Percentiles rank a stretch among this genome's conserved stretches.
phyloP scores from a whole-genome alignment of 2,113 vertebrate genomes.

The Pantherophis guttatus region DNA sequence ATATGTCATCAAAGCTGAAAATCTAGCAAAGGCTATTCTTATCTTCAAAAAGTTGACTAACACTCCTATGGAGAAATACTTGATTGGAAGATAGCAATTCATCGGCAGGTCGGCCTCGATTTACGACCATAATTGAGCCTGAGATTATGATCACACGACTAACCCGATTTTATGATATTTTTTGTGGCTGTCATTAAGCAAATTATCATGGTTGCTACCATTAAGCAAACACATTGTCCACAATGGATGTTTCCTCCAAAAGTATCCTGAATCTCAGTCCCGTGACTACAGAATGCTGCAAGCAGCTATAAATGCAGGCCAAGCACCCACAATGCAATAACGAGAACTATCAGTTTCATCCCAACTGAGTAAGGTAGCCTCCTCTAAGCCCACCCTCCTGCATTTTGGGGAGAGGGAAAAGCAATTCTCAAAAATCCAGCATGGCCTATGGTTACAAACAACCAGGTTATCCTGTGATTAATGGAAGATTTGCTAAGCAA shows the following conservation, averaged over 20 bases:
- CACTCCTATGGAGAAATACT: not conserved
- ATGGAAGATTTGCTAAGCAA: not conserved
- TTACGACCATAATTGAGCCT: too few species aligned
- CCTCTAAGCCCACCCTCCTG: not conserved
- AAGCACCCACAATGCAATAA: too few species aligned
- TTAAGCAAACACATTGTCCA: too few species aligned
- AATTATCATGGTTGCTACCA: too few species aligned
- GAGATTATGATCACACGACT: too few species aligned
- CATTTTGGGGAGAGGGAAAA: not conserved
- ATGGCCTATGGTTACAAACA: not conserved
- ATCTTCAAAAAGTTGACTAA: not conserved
- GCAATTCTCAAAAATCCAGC: not conserved
- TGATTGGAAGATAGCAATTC: not conserved
- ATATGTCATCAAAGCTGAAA: not conserved
- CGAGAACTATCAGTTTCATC: not conserved
- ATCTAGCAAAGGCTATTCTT: not conserved
- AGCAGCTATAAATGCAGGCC: too few species aligned
- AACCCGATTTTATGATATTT: too few species aligned
- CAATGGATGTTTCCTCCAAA: too few species aligned
- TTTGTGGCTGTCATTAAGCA: too few species aligned
- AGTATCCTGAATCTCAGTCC: too few species aligned
- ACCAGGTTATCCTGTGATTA: not conserved
- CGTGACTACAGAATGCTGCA: too few species aligned
- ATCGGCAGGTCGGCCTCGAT: too few species aligned
- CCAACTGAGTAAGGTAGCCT: not conserved